These are phyloP conservation scores for Anolis carolinensis DNA, from an alignment of 2,113 vertebrate species.

Conservation along the genomic window DNA sequence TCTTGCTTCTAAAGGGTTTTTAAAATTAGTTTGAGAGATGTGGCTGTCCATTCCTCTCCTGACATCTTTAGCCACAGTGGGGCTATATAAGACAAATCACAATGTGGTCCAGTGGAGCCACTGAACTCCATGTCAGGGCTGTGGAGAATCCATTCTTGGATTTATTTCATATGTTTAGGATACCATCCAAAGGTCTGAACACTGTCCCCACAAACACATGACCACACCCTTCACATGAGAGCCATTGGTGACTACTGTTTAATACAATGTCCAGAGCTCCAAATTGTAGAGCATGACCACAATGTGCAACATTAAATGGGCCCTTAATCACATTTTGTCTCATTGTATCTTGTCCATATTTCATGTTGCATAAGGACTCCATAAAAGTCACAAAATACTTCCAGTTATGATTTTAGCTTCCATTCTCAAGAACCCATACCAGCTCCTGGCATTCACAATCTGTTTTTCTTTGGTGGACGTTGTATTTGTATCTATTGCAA, in stretches of 20 bases:
- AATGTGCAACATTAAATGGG: not conserved
- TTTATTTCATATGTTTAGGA: no score
- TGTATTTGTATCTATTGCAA: slow-evolving; percentile 11
- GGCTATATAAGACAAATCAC: not conserved
- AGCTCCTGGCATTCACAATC: not conserved
- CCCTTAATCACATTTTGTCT: not conserved
- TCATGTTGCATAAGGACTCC: not conserved
- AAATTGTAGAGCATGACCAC: not conserved
- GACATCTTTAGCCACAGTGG: not conserved
- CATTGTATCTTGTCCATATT: not conserved
- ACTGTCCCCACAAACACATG: no score
- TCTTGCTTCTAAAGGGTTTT: not conserved
- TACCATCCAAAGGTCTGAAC: no score
- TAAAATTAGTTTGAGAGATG: not conserved
- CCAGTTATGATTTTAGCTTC: not conserved
- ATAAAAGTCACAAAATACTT: not conserved
- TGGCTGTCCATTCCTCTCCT: not conserved
- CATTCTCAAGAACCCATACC: not conserved
- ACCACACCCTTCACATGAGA: no score
- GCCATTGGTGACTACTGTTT: no score
- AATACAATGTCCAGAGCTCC: not conserved
- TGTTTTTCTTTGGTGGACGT: slow-evolving; percentile 22
- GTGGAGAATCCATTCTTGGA: no score
- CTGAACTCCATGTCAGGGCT: no score
- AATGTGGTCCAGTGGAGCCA: not conserved